A percentile compares a stretch with the other conserved stretches of the same genome.
phyloP scores from a whole-genome alignment of 1,140 invertebrate species.

The Chironomus striatipennis region DNA sequence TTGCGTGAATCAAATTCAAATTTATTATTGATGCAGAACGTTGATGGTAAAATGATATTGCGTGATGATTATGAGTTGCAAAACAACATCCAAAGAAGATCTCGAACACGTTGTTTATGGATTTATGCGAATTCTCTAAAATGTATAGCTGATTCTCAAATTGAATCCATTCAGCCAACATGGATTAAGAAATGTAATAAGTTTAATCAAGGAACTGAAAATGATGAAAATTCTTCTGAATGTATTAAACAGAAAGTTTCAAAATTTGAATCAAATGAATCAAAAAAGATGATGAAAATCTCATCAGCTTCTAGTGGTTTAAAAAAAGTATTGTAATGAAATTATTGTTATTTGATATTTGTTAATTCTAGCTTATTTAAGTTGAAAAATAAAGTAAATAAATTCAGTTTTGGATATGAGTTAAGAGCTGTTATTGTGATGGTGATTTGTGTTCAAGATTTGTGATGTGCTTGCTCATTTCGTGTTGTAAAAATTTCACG shows the following conservation, averaged over 20 bases:
- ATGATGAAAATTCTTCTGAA: neutral
- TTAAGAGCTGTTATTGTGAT: neutral
- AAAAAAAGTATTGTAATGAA: neutral
- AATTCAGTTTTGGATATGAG: neutral
- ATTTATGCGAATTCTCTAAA: slow-evolving; percentile 6
- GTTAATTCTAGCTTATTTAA: neutral
- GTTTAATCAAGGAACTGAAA: neutral
- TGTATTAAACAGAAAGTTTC: neutral
- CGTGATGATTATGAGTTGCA: slow-evolving; percentile 34
- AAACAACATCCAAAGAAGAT: neutral
- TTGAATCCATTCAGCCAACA: neutral
- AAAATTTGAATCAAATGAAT: neutral
- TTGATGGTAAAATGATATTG: slow-evolving; percentile 37
- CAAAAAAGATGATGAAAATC: neutral
- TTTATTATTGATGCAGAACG: slow-evolving; percentile 35
- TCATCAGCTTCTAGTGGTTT: neutral
- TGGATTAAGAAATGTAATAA: neutral
- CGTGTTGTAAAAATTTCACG: neutral
- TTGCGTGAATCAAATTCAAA: slow-evolving; percentile 31
- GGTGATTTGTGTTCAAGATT: neutral
- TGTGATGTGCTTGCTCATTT: neutral
- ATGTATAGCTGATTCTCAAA: neutral
- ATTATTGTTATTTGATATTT: neutral
- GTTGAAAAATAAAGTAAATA: neutral
- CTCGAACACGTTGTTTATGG: neutral